Evolutionary conservation across 2,888 invertebrate species (phyloP), one percentile per base, ranked within the genome.

Genomic region (Blastobasis adustella): DNA sequence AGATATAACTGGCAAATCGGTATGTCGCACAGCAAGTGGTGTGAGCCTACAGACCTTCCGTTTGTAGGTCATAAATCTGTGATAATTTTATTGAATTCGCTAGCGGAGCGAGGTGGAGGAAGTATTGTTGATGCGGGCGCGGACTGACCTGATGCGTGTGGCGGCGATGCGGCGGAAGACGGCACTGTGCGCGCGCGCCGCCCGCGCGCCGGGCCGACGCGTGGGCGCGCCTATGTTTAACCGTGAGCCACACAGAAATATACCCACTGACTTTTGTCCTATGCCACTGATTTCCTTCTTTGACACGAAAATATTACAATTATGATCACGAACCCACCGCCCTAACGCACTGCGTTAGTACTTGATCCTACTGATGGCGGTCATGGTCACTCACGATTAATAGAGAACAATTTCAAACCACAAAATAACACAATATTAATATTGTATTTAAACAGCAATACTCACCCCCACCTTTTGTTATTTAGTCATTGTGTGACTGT

Each of bases 151-250:
- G 86, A 68, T 67, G 72, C 83, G 85, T 85, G 82, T 82, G 70
- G 64, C 69, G 69, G 70, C 80, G 80, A 58, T 74, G 83, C 79
- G 82, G 69, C 74, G 76, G 75, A 73, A 73, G 78, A 77, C 77
- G 71, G 79, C 70, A 86, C 85, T 86, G 87, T 78, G 71, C 72
- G 58, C 58, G 65, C 58, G 59, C 68, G 65, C 63, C 55, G 74
- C 66, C 73, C 55, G 74, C 65, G 73, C 70, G 63, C 75, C 70
- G 82, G 23, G 79, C 37, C 66, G 73, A 69, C 62, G 76, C 70
- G 84, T 85, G 80, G 86, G 86, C 67, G 87, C 73, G 70, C 74
- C 87, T 86, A 86, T 83, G 87, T 85, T 81, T 87, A 87, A 84
- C 75, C 76, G 79, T 82, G 86, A 87, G 85, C 85, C 72, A 80